Base-by-base conservation (phyloP, 2,113 vertebrate genomes). In the Alligator sinensis region DNA sequence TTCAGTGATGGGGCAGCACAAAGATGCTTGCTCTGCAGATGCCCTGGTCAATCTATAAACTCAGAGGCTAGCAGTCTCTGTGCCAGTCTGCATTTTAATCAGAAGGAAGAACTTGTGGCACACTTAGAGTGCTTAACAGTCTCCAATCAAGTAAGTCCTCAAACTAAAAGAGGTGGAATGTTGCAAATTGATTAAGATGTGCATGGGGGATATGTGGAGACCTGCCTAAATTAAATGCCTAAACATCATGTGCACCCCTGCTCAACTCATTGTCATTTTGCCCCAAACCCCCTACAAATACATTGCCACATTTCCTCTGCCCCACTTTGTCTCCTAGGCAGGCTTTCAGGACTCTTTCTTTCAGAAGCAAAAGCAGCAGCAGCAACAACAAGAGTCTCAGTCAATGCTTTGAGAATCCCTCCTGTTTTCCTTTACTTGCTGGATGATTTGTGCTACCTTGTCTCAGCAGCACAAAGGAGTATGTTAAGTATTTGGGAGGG, bases 21-120 rank as follows among this genome's bases (percentile, higher is more conserved):
- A 97, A 97, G 95, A 97, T 96, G 96, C 96, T 97, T 97, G 96
- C 96, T 96, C 82, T 95, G 96, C 96, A 97, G 94, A 92, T 96
- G 94, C 96, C 94, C 96, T 95, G 94, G 96, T 97, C 96, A 97
- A 96, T 97, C 96, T 95, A 96, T 97, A 97, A 96, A 96, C 94
- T 97, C 95, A 96, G 96, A 95, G 95, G 95, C 96, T 96, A 96
- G 96, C 96, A 94, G 94, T 94, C 96, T 96, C 84, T 85, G 93
- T 97, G 96, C 96, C 94, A 96, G 88, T 68, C 95, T 91, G 94
- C 93, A 95, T 92, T 96, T 95, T 96, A 94, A 97, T 96, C 92
- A 95, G 92, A 95, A 85, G 84, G 78, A 84, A 93, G 95, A 95
- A 84, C 79, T 95, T 77, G 86, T 92, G 92, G 79, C 88, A 97